A percentile compares a stretch with the other conserved stretches of the same genome.
These are phyloP conservation scores for Steinernema carpocapsae DNA, from an alignment of 2,888 invertebrate genomes.

Conservation along the genomic window DNA sequence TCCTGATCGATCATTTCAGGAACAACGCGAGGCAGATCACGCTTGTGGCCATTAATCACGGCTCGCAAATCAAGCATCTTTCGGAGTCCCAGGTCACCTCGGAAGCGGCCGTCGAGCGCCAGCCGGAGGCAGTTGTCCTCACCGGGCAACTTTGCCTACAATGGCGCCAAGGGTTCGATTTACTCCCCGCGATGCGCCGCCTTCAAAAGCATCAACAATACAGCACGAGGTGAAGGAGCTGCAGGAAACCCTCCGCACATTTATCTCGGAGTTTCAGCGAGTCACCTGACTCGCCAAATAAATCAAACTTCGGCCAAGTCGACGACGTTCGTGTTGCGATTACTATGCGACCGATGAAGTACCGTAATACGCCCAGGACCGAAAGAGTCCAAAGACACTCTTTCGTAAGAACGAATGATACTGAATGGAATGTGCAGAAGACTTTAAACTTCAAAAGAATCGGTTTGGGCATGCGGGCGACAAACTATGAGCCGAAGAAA, in stretches of 20 bases:
- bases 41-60: slow-evolving; percentile 20
- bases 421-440: no score
- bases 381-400: no score
- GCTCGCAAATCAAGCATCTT: slow-evolving; percentile 19
- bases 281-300: no score
- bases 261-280: no score
- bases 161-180: background rate
- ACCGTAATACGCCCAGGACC: no score
- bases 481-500: no score
- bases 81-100: background rate
- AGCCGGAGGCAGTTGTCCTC: slow-evolving; percentile 16
- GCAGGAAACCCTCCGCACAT: background rate
- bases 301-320: no score
- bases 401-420: no score
- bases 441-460: no score
- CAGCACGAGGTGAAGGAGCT: background rate
- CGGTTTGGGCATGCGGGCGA: no score
- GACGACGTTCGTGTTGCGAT: no score
- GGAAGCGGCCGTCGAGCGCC: background rate
- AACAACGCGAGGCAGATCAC: slow-evolving; percentile 26
- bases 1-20: slow-evolving; percentile 10
- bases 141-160: slow-evolving; percentile 7
- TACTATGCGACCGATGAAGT: no score
- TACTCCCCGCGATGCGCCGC: slow-evolving; percentile 8
- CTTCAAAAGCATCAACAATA: background rate